Evolutionary conservation across 2,797 vertebrate genomes (phyloP).

Genomic region (Rhinichthys osculus): DNA sequence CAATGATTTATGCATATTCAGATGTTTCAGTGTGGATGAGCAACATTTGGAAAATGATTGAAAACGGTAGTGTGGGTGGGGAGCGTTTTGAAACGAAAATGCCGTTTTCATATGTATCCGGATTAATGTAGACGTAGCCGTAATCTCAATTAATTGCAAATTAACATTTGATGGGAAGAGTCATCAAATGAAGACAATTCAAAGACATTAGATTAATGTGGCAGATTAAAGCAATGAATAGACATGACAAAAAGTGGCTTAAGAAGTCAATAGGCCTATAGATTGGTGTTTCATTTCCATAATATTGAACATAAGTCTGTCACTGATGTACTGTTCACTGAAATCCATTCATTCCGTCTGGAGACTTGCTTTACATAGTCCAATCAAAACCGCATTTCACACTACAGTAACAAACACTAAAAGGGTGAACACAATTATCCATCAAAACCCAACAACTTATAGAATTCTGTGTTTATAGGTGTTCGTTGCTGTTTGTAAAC

Average conservation of each 20-base stretch:
- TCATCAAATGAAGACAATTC: background rate
- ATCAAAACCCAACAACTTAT: background rate
- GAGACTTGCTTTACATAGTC: background rate
- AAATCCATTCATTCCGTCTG: background rate
- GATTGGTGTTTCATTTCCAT: background rate
- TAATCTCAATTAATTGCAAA: background rate
- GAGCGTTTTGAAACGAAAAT: background rate
- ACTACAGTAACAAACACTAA: background rate
- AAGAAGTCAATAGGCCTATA: background rate
- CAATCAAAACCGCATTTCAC: background rate
- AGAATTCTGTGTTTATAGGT: background rate
- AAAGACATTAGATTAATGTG: constrained; percentile 1
- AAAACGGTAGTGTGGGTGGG: background rate
- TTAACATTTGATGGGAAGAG: background rate
- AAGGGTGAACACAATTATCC: background rate
- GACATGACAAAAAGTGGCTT: constrained; percentile 1
- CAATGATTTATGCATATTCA: background rate
- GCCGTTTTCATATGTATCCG: background rate
- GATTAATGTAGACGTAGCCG: background rate
- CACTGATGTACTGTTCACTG: background rate
- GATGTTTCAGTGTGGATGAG: background rate
- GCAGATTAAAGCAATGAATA: constrained; percentile 6
- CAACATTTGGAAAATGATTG: background rate
- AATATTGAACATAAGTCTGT: constrained; percentile 1
- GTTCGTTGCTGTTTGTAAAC: background rate